Conservation (phyloP, 2,113 vertebrate genomes). For the Labeo rohita region DNA sequence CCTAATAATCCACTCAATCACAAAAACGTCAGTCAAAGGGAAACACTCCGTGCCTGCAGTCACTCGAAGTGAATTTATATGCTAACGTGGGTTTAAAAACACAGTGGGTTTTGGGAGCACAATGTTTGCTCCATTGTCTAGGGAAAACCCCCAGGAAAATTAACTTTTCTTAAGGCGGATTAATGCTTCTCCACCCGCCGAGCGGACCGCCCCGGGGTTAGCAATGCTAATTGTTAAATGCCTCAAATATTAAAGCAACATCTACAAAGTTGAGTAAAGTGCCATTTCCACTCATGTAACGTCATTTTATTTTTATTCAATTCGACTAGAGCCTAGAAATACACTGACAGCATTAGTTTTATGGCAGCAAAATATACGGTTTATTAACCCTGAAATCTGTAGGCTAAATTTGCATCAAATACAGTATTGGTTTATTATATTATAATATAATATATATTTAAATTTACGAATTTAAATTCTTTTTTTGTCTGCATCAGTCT, state of each 20-base stretch:
- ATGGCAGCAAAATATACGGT: neutral
- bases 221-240: constrained; percentile 35
- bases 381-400: neutral
- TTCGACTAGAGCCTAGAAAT: neutral
- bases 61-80: constrained; percentile 52
- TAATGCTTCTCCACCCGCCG: constrained; percentile 47
- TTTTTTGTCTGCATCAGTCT: neutral
- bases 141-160: constrained; percentile 48
- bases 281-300: neutral
- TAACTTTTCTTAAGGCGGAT: constrained; percentile 57
- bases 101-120: constrained; percentile 43
- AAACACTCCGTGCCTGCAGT: constrained; percentile 28
- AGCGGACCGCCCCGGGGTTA: constrained; percentile 32
- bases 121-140: constrained; percentile 57
- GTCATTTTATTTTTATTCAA: neutral
- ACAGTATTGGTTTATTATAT: neutral
- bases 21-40: constrained; percentile 36
- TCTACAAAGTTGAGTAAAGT: neutral
- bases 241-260: neutral
- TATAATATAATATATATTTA: neutral
- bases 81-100: constrained; percentile 44
- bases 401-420: neutral
- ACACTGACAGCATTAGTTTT: neutral
- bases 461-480: neutral
- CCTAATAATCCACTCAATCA: constrained; percentile 16